Conservation (phyloP, 2,888 invertebrate genomes). For the Aleiodes alternator region DNA sequence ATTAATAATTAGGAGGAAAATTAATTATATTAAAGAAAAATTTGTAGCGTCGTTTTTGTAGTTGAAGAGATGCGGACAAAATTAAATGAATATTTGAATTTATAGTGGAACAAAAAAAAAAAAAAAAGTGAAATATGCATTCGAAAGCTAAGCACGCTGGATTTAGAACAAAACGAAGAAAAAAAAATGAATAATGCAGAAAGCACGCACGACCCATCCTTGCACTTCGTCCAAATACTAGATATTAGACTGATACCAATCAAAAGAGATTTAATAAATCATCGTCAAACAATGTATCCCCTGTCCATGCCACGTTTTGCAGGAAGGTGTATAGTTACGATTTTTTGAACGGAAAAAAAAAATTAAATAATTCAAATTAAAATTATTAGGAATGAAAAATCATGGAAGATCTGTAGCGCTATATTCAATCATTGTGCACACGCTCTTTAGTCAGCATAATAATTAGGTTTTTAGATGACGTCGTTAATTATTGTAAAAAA, state of each 20-base stretch:
- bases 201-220: constrained; percentile 72
- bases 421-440: constrained; percentile 48
- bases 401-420: constrained; percentile 70
- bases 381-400: constrained; percentile 24
- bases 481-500: constrained; percentile 32
- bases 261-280: constrained; percentile 61
- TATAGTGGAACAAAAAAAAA: background rate
- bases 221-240: constrained; percentile 73
- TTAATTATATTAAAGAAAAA: background rate
- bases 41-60: constrained; percentile 30
- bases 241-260: constrained; percentile 72
- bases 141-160: constrained; percentile 50
- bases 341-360: constrained; percentile 38
- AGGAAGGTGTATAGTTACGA: constrained; percentile 13
- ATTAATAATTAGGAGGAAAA: constrained; percentile 19
- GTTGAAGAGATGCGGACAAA: constrained; percentile 22
- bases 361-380: constrained; percentile 24
- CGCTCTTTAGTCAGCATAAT: constrained; percentile 9
- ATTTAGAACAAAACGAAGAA: constrained; percentile 58
- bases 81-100: constrained; percentile 17
- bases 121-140: constrained; percentile 34
- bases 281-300: background rate
- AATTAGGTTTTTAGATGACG: constrained; percentile 23
- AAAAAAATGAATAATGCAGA: constrained; percentile 54
- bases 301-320: constrained; percentile 5